These are phyloP conservation scores for Crossocerus cetratus DNA, from an alignment of 2,888 invertebrate species.

Conservation along the genomic window DNA sequence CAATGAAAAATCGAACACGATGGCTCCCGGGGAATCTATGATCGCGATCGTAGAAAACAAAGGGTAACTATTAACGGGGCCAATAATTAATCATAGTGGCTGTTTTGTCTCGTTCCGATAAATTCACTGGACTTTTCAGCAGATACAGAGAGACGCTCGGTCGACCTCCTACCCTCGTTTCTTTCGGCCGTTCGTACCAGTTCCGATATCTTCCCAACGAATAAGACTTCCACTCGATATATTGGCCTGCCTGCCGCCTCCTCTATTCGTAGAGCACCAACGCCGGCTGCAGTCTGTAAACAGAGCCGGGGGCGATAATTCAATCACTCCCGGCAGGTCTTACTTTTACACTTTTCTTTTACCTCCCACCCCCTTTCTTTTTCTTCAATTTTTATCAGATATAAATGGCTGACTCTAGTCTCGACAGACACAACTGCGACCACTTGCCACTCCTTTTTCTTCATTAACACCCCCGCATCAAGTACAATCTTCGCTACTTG, in stretches of 20 bases:
- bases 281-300: neutral
- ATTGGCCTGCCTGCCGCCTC: conserved; percentile 4
- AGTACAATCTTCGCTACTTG: too few relatives aligned
- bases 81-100: conserved; percentile 39
- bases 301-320: neutral
- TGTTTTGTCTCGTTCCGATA: conserved; percentile 43
- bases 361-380: neutral
- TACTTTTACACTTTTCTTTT: neutral
- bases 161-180: conserved; percentile 65
- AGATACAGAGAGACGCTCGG: conserved; percentile 30
- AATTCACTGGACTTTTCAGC: conserved; percentile 38
- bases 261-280: neutral
- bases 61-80: conserved; percentile 17
- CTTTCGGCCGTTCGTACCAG: conserved; percentile 46
- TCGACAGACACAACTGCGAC: too few relatives aligned
- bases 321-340: neutral
- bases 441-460: too few relatives aligned
- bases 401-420: too few relatives aligned
- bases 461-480: too few relatives aligned
- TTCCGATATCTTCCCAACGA: conserved; percentile 39
- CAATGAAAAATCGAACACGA: conserved; percentile 2
- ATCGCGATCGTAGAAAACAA: conserved; percentile 30
- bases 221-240: conserved; percentile 17
- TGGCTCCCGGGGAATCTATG: conserved; percentile 20
- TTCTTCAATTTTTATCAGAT: too few relatives aligned